Percentiles rank a stretch among this genome's conserved stretches.
phyloP scores from a whole-genome alignment of 2,888 invertebrate species.

The Quadriops clusia region DNA sequence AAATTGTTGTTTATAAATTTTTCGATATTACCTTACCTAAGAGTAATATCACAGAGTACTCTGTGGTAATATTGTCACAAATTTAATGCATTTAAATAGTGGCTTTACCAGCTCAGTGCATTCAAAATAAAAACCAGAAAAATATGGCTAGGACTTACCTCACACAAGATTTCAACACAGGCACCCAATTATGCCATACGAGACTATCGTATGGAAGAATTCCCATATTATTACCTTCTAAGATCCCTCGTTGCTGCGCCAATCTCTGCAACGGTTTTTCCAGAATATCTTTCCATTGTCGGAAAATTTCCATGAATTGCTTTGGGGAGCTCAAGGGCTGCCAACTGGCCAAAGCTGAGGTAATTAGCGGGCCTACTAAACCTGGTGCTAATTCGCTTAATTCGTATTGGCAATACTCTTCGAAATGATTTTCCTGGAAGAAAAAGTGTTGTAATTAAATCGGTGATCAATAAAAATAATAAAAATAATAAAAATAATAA shows the following conservation, averaged over 20 bases:
- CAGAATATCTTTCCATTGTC: conserved; percentile 60
- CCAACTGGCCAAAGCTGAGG: conserved; percentile 65
- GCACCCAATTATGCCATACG: conserved; percentile 86
- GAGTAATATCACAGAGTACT: no score
- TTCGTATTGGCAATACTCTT: conserved; percentile 76
- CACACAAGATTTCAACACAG: conserved; percentile 60
- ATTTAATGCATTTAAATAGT: no score
- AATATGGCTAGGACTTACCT: no score
- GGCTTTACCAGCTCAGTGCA: no score
- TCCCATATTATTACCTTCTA: conserved; percentile 38
- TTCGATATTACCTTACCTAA: no score
- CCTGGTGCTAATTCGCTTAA: conserved; percentile 74
- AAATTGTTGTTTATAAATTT: neutral
- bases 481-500: conserved; percentile 8
- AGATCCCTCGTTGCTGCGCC: conserved; percentile 29
- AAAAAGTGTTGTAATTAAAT: no score
- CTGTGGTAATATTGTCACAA: no score
- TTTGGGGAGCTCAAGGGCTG: conserved; percentile 60
- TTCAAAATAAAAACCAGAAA: no score
- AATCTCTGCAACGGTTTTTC: conserved; percentile 21
- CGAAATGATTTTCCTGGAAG: conserved; percentile 48
- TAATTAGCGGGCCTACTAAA: conserved; percentile 72
- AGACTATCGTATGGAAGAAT: conserved; percentile 67
- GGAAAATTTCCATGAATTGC: conserved; percentile 50
- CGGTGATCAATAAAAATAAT: neutral